Base-by-base conservation (phyloP, 2,113 vertebrate genomes). In the Polypterus bichir region DNA sequence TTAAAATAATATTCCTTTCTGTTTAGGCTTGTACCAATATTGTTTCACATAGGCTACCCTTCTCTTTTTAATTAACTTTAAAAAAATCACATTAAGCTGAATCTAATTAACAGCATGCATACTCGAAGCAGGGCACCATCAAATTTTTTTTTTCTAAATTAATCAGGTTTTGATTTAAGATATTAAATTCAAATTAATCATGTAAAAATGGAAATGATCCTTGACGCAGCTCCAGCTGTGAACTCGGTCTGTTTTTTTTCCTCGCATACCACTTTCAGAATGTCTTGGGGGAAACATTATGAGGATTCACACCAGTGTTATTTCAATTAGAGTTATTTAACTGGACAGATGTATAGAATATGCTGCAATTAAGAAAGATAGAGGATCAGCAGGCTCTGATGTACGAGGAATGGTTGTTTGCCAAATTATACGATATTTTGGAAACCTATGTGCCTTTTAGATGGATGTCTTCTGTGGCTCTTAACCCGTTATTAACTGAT, bases 171-270 rank as follows among this genome's bases (percentile, higher is more conserved):
- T 92, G 88, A 93, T 92, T 93, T 90, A 89, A 91, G 88, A 92
- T 92, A 93, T 92, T 93, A 93, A 92, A 92, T 89, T 91, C 88
- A 91, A 90, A 93, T 94, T 87, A 93, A 93, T 93, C 89, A 92
- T 89, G 84, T 88, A 86, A 89, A 91, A 90, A 91, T 86, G 86
- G 87, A 92, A 95, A 92, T 92, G 89, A 91, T 92, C 88, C 88
- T 90, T 92, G 88, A 92, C 82, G 79, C 73, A 67, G 79, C 81
- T 87, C 86, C 86, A 92, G 91, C 89, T 92, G 91, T 76, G 86
- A 86, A 82, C 87, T 86, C 87, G 87, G 84, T 86, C 84, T 85
- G 82, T 83, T 87, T 87, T 78, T 84, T 86, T 47, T n/a, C 55
- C 76, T 70, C 74, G 78, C 70, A 73, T 86, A 84, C 83, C 80